Conservation (phyloP, 2,113 vertebrate species). For the Rhea pennata region DNA sequence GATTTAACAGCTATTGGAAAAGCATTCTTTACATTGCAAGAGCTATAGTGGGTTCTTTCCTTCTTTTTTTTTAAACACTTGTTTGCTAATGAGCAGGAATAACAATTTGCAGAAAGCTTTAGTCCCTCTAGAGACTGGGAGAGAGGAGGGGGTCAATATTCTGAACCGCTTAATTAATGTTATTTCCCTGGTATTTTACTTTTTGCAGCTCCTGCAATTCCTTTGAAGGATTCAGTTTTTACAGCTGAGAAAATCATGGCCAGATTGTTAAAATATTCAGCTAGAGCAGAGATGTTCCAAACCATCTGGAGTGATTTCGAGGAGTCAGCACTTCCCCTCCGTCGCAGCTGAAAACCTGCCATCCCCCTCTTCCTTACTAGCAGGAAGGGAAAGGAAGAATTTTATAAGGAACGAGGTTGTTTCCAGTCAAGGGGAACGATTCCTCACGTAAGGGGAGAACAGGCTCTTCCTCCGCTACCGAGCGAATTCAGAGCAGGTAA, state of each 20-base stretch:
- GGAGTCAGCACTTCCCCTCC: conserved; percentile 71
- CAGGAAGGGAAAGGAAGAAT: not conserved
- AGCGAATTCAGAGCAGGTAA: not conserved
- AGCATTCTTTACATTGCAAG: not conserved
- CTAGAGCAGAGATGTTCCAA: conserved; percentile 54
- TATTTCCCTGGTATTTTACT: conserved; percentile 34
- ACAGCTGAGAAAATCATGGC: conserved; percentile 50
- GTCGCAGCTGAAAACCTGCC: conserved; percentile 29
- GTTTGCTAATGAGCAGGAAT: not conserved
- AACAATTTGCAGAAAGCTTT: not conserved
- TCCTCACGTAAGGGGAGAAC: not conserved
- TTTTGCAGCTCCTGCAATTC: conserved; percentile 69
- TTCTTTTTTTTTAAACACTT: not conserved
- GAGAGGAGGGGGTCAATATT: conserved; percentile 10
- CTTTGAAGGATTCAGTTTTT: conserved; percentile 60
- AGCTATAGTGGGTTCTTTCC: not conserved
- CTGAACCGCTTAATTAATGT: conserved; percentile 62
- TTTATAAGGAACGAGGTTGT: not conserved
- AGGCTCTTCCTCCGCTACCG: not conserved
- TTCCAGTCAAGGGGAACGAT: not conserved
- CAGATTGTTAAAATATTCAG: conserved; percentile 83
- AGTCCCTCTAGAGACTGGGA: not conserved
- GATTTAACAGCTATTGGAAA: not conserved
- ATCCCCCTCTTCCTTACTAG: not conserved
- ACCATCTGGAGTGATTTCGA: conserved; percentile 79